A percentile compares a stretch with the other conserved stretches of the same genome.
Conservation (phyloP, 1,140 invertebrate species). For the Pseudomyrmex cubaensis region DNA sequence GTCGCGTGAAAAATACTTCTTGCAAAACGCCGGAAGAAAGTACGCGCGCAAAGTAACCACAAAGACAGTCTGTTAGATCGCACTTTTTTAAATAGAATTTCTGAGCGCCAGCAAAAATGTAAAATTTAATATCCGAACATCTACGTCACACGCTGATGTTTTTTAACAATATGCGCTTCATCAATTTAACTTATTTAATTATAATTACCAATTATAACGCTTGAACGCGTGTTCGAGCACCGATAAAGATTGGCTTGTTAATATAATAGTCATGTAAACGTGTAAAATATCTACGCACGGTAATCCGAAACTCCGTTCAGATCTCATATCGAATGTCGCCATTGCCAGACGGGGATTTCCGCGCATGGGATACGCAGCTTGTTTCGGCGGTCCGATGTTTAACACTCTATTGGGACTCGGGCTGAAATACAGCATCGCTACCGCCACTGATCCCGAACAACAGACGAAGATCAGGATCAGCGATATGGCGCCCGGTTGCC, state of each 20-base stretch:
- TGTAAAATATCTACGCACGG: not conserved
- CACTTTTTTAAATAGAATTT: constrained; percentile 8
- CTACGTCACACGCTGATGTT: too few species aligned
- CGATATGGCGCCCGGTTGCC: constrained; percentile 81
- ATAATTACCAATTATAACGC: not conserved
- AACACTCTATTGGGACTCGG: constrained; percentile 86
- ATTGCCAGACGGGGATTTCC: constrained; percentile 89
- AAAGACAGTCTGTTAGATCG: not conserved
- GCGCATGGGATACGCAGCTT: constrained; percentile 89
- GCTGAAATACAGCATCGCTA: constrained; percentile 77
- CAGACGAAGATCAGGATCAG: constrained; percentile 77
- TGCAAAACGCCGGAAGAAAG: not conserved
- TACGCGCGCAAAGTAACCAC: not conserved
- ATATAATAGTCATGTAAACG: not conserved
- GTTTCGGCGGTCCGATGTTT: constrained; percentile 90
- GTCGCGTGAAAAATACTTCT: constrained; percentile 61
- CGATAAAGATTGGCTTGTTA: not conserved
- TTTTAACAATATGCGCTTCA: too few species aligned
- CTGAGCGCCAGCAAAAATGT: not conserved
- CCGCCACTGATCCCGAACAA: constrained; percentile 60
- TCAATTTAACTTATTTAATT: too few species aligned
- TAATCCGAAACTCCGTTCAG: constrained; percentile 79
- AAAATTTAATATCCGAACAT: too few species aligned
- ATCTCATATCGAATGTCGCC: constrained; percentile 88
- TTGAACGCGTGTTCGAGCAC: not conserved